Percentiles rank a stretch among this genome's conserved stretches.
phyloP scores from a whole-genome alignment of 2,888 invertebrate species.

The Philopedon plagiatum region DNA sequence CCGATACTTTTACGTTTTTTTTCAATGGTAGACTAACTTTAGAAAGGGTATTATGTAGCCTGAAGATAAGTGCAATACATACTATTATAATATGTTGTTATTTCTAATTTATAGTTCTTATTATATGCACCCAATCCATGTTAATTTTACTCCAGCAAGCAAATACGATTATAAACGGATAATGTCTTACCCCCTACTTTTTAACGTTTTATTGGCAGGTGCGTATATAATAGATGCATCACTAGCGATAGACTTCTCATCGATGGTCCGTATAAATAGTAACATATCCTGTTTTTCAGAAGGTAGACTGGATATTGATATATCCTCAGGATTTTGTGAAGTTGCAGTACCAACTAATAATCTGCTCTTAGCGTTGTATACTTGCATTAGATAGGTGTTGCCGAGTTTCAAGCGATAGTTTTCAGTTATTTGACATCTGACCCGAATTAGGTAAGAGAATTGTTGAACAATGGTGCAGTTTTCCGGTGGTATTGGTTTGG shows the following conservation, averaged over 20 bases:
- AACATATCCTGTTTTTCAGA: constrained; percentile 67
- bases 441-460: constrained; percentile 67
- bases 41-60: no score
- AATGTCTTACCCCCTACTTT: constrained; percentile 49
- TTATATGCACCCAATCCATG: no score
- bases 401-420: constrained; percentile 55
- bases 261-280: constrained; percentile 71
- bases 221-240: constrained; percentile 71
- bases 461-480: constrained; percentile 71
- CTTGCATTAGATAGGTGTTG: constrained; percentile 71
- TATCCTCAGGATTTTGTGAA: constrained; percentile 68
- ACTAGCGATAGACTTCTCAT: constrained; percentile 69
- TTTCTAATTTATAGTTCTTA: no score
- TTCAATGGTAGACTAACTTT: no score
- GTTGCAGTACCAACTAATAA: constrained; percentile 70
- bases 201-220: constrained; percentile 55
- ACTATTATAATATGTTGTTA: no score
- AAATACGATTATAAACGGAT: not conserved
- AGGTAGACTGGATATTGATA: constrained; percentile 69
- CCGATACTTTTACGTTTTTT: no score
- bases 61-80: no score
- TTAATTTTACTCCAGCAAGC: no score
- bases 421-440: constrained; percentile 69
- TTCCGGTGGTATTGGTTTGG: constrained; percentile 70
- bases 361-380: constrained; percentile 71